phyloP scores from a whole-genome alignment of 2,888 invertebrate species.

The Myathropa florea region DNA sequence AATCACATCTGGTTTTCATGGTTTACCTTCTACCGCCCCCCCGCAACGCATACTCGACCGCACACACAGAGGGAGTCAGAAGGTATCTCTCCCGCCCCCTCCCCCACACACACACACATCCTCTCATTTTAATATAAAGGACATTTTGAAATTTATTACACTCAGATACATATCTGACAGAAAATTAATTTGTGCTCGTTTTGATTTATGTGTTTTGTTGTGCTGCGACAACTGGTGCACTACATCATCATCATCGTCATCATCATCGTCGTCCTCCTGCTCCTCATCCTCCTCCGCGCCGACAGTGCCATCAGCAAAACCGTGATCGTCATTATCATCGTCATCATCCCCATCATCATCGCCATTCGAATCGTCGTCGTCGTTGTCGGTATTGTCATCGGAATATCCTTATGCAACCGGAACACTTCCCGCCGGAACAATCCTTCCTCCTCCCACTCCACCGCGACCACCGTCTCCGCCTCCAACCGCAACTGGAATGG shows the following conservation, averaged over 20 bases:
- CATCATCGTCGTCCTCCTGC: conserved; percentile 42
- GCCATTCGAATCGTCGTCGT: background rate
- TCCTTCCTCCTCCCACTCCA: background rate
- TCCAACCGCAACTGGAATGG: background rate
- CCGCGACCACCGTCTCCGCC: background rate
- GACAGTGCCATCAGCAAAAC: conserved; percentile 6
- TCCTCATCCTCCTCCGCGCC: conserved; percentile 11
- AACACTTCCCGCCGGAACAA: conserved; percentile 33
- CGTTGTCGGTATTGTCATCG: conserved; percentile 41
- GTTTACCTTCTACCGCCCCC: conserved; percentile 20
- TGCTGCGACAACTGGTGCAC: conserved; percentile 68
- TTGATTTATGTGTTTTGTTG: conserved; percentile 69
- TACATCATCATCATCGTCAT: conserved; percentile 64
- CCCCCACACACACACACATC: conserved; percentile 34
- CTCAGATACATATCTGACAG: conserved; percentile 70
- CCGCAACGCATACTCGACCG: conserved; percentile 35
- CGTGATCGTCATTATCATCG: conserved; percentile 6
- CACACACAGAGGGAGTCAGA: conserved; percentile 32
- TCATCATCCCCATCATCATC: conserved; percentile 22
- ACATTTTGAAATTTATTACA: conserved; percentile 69
- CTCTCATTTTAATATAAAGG: conserved; percentile 69
- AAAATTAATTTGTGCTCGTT: conserved; percentile 70
- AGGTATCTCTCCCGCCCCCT: conserved; percentile 11
- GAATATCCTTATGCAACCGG: conserved; percentile 37
- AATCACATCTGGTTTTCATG: conserved; percentile 71